phyloP scores from a whole-genome alignment of 92 coral and sea anemone genomes.

The Virgularia gustaviana region DNA sequence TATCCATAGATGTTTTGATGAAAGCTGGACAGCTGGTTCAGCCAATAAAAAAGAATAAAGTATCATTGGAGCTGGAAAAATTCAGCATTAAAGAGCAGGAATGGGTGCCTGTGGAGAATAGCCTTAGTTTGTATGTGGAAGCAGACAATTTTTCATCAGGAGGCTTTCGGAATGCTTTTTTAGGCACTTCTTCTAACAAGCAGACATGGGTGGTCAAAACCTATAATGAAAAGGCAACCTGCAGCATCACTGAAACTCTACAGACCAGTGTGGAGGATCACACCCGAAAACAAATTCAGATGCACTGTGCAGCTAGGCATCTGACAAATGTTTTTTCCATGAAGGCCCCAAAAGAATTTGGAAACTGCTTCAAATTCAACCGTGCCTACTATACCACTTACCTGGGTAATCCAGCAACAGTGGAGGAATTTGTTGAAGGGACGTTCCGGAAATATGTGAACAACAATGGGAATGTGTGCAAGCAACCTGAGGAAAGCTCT shows the following conservation, averaged over 20 bases:
- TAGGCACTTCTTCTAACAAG: conserved; percentile 14
- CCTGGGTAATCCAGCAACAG: conserved; percentile 2
- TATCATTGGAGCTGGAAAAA: neutral
- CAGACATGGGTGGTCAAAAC: conserved; percentile 5
- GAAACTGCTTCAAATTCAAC: too few species aligned
- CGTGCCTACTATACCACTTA: neutral
- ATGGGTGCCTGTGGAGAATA: neutral
- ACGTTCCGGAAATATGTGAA: conserved; percentile 13
- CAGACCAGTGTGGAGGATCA: conserved; percentile 26
- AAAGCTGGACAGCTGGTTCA: conserved; percentile 60
- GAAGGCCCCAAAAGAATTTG: conserved; percentile 27
- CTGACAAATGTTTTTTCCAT: conserved; percentile 9
- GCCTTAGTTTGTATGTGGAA: neutral
- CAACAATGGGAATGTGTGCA: conserved; percentile 40
- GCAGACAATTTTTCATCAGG: neutral
- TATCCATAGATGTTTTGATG: conserved; percentile 54
- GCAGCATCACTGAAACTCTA: neutral
- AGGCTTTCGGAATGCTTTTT: neutral
- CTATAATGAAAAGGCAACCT: neutral
- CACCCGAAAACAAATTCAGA: conserved; percentile 40
- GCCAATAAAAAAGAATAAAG: conserved; percentile 29
- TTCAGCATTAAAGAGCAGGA: neutral
- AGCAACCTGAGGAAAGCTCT: conserved; percentile 28
- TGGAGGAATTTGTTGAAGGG: conserved; percentile 35
- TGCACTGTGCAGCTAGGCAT: too few species aligned